Conservation (phyloP, 2,113 vertebrate genomes). For the Phalacrocorax carbo region DNA sequence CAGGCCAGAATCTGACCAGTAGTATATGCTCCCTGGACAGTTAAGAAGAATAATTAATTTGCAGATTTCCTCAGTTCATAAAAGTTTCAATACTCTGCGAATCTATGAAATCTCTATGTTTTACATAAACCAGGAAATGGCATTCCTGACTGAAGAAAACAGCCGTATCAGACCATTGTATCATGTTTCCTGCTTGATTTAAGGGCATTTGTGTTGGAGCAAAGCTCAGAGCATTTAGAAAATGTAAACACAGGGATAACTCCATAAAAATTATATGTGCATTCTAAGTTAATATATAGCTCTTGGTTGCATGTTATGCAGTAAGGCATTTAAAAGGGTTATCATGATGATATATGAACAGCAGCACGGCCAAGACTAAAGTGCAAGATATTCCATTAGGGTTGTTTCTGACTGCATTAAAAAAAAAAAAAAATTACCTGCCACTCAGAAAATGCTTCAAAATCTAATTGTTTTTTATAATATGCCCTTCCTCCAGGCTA, state of each 20-base stretch:
- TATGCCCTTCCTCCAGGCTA: not conserved
- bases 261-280: not conserved
- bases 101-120: not conserved
- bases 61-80: not conserved
- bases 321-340: not conserved
- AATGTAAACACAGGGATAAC: not conserved
- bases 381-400: not conserved
- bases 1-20: not conserved
- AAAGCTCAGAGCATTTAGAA: not conserved
- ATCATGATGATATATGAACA: not conserved
- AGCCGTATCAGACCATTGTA: not conserved
- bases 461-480: conserved; percentile 17
- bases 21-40: not conserved
- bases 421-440: not conserved
- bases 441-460: conserved; percentile 3
- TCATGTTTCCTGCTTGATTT: not conserved
- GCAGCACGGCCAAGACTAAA: not conserved
- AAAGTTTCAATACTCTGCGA: not conserved
- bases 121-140: not conserved
- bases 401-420: not conserved
- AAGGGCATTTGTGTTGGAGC: not conserved
- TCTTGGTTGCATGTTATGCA: not conserved
- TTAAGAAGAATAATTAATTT: not conserved
- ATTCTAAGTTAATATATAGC: not conserved
- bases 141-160: not conserved